Percentiles rank a stretch among this genome's conserved stretches.
These are phyloP conservation scores for Ochotona princeps DNA, from an alignment of 2,113 vertebrate genomes.

Conservation along the genomic window DNA sequence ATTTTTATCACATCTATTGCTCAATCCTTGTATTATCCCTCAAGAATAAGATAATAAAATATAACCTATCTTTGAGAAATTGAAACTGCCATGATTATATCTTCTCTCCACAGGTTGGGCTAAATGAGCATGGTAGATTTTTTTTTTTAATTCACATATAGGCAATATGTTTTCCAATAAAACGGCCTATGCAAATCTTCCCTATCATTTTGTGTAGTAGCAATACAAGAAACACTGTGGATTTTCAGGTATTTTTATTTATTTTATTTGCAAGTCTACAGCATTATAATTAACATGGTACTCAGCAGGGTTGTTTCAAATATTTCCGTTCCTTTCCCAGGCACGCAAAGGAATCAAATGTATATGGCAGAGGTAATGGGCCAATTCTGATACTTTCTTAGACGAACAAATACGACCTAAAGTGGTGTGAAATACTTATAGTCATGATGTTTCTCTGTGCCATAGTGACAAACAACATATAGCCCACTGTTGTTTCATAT, in stretches of 20 bases:
- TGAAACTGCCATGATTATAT: not conserved
- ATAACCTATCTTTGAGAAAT: not conserved
- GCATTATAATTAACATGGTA: not conserved
- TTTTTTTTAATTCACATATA: not conserved
- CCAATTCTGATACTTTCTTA: not conserved
- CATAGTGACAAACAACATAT: rapidly evolving
- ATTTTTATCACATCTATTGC: not conserved
- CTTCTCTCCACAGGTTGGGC: not conserved
- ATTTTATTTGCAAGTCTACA: not conserved
- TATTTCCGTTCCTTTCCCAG: not conserved
- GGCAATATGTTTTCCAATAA: not conserved
- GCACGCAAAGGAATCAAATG: not conserved
- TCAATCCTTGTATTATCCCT: not conserved
- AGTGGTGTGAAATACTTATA: not conserved
- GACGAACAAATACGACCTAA: not conserved
- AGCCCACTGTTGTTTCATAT: too few relatives aligned
- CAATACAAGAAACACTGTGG: not conserved
- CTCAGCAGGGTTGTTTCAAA: not conserved
- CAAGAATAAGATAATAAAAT: not conserved
- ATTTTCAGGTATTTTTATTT: not conserved
- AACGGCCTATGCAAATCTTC: not conserved
- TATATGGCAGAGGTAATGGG: not conserved
- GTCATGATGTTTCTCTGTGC: not conserved
- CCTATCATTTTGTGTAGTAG: not conserved
- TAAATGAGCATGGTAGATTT: not conserved